Evolutionary conservation across 2,797 vertebrate species (phyloP), one percentile per base, ranked within the genome.

Genomic region (Helarctos malayanus): DNA sequence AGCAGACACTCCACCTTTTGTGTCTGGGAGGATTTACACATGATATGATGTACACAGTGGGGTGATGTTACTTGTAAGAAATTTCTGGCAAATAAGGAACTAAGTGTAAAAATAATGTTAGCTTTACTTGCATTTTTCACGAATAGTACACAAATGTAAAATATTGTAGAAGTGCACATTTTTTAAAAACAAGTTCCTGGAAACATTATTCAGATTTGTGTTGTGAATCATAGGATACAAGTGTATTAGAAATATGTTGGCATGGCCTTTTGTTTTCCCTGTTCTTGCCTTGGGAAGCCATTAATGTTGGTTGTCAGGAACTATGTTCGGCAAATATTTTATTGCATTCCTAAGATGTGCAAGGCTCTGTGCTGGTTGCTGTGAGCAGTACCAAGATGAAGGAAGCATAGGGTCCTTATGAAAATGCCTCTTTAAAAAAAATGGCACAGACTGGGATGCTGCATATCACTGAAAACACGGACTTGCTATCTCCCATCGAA

Each of bases 51-150:
- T 15, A 23, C 6, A 1, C 14, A 54, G 47, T 68, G 2, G 80
- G 32, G 45, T 86, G 56, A 49, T 69, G 8, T 57, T 78, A 71
- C 45, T 78, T 94, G n/a, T 73, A 78, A 71, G 78, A 81, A 32
- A 38, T 95, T 89, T 97, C 78, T 96, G 78, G 78, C 47, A 91
- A 75, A 82, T 81, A 95, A 96, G 92, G 83, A 95, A 94, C 56
- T 80, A 68, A 35, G 11, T 21, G 3, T 94, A 65, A 75, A 85
- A 92, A 52, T 63, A 54, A 69, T 59, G 35, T 86, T 88, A 87
- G 61, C 29, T 95, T 93, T 76, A 79, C 76, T 97, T 96, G 85
- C 71, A 95, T 95, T 95, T 97, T 95, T 75, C 95, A 32, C 71
- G 80, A 94, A 82, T 47, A 90, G 49, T 52, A 91, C 59, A 73